Evolutionary conservation across 2,113 vertebrate species (phyloP).

Genomic region (Semnornis frantzii): DNA sequence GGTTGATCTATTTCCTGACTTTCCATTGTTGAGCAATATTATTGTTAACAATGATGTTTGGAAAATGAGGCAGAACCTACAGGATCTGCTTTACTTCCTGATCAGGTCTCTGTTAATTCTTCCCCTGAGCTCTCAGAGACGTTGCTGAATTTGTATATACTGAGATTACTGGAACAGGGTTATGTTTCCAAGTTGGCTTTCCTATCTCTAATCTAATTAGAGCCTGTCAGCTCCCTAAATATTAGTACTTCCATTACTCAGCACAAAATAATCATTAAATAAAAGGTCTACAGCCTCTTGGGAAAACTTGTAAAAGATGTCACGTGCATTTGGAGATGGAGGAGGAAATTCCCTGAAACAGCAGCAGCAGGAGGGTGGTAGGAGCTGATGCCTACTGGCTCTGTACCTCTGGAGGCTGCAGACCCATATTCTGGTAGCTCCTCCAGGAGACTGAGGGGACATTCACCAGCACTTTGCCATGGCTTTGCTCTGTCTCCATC

Average conservation of each 20-base stretch:
- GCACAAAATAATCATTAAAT: slow-evolving; percentile 22
- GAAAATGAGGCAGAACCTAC: neutral
- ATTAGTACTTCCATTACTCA: slow-evolving; percentile 40
- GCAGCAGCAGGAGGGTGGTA: neutral
- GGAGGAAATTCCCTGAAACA: neutral
- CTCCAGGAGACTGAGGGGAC: rapidly evolving
- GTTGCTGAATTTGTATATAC: neutral
- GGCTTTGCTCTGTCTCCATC: neutral
- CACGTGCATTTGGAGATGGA: rapidly evolving
- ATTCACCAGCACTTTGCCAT: rapidly evolving
- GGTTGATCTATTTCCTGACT: slow-evolving; percentile 14
- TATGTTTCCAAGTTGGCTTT: neutral
- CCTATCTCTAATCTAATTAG: slow-evolving; percentile 31
- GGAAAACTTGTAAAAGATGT: neutral
- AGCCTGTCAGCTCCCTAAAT: slow-evolving; percentile 45
- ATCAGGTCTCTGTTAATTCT: slow-evolving; percentile 1
- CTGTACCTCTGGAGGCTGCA: neutral
- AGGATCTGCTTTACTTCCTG: slow-evolving; percentile 31
- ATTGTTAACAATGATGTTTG: slow-evolving; percentile 2
- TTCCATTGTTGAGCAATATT: slow-evolving; percentile 14
- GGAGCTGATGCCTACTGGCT: neutral
- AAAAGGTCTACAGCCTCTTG: slow-evolving; percentile 6
- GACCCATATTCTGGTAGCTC: neutral
- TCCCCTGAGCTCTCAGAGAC: neutral
- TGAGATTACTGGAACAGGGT: slow-evolving; percentile 31